Conservation (phyloP, 2,797 vertebrate species). For the Clarias platycephalus region DNA sequence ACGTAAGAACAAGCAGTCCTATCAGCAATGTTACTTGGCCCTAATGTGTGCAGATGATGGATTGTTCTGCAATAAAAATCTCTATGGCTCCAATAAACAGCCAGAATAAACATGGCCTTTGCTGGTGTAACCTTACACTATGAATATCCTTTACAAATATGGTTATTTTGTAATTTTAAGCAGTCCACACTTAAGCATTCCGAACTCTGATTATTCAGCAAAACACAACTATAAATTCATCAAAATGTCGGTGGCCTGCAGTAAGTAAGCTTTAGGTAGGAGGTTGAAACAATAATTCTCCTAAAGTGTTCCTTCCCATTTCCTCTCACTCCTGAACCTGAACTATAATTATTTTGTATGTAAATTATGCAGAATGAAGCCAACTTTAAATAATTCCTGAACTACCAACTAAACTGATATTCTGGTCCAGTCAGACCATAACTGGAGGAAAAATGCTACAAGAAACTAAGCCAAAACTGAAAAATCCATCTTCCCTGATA, state of each 20-base stretch:
- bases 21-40: not conserved
- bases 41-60: not conserved
- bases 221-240: not conserved
- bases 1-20: not conserved
- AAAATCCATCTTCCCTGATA: not conserved
- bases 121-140: not conserved
- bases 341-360: not conserved
- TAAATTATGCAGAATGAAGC: not conserved
- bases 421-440: not conserved
- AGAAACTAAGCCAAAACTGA: not conserved
- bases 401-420: not conserved
- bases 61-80: not conserved
- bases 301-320: not conserved
- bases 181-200: not conserved
- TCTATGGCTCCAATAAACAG: not conserved
- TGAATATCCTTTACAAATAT: conserved; percentile 4
- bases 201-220: not conserved
- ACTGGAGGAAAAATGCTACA: not conserved
- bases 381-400: not conserved
- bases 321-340: not conserved
- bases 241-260: not conserved
- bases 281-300: not conserved
- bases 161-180: not conserved
- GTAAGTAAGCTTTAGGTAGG: not conserved
- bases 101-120: not conserved